Evolutionary conservation across 2,888 invertebrate genomes (phyloP).

Genomic region (Oscheius sp.): DNA sequence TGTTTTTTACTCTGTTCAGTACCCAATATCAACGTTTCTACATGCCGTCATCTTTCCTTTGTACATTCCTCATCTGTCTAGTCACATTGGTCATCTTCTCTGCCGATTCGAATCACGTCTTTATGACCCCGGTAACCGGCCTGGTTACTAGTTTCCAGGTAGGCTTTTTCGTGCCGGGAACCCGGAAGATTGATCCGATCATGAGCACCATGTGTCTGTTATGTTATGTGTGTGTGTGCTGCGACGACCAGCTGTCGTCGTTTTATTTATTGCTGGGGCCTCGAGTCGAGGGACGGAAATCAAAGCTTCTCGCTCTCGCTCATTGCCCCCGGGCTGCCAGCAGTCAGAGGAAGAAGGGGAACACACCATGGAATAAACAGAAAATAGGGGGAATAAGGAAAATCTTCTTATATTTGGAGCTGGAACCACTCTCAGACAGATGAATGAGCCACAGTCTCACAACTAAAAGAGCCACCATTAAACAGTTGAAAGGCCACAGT

Average conservation of each 20-base stretch:
- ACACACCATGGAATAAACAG: too few relatives aligned
- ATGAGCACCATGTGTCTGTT: neutral
- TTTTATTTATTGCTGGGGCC: constrained; percentile 16
- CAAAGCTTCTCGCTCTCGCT: too few relatives aligned
- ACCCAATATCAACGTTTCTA: constrained; percentile 74
- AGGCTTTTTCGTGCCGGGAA: neutral
- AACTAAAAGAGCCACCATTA: too few relatives aligned
- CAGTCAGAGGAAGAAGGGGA: too few relatives aligned
- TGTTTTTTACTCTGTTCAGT: constrained; percentile 75
- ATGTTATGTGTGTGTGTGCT: neutral
- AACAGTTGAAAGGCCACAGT: too few relatives aligned
- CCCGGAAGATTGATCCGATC: too few relatives aligned
- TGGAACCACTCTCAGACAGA: too few relatives aligned
- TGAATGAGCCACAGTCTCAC: too few relatives aligned
- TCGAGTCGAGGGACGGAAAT: too few relatives aligned
- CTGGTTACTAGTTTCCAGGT: constrained; percentile 72
- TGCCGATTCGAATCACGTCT: constrained; percentile 61
- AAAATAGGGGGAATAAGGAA: too few relatives aligned
- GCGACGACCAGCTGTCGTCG: constrained; percentile 24
- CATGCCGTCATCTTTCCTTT: constrained; percentile 80
- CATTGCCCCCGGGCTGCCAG: too few relatives aligned
- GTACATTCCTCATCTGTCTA: constrained; percentile 74
- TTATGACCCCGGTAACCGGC: constrained; percentile 73
- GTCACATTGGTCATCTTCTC: constrained; percentile 71
- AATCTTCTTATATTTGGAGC: too few relatives aligned